Evolutionary conservation across 1,140 invertebrate genomes (phyloP), one percentile per base, ranked within the genome.

Genomic region (Euura lappo): DNA sequence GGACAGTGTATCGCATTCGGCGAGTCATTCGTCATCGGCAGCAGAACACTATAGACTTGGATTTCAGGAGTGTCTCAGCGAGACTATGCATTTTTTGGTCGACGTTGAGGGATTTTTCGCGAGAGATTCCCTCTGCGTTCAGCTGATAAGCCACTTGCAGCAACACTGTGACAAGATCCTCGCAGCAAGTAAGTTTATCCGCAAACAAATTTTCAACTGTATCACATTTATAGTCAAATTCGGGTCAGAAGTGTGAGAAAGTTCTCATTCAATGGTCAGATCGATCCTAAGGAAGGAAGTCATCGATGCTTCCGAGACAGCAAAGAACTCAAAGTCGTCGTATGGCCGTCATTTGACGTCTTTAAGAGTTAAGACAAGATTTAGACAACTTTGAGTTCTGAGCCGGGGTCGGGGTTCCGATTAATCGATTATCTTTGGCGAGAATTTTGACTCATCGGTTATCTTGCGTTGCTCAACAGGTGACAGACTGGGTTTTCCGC

Each of bases 41-140:
- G 85, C 89, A 8, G 91, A 93, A 65, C 90, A 93, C 70, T 96
- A 94, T 79, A 91, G 91, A 67, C 88, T 87, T 2, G 96, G 97
- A 2, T 98, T 94, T 87, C 94, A 96, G 83, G 96, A 98, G 83
- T 98, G 96, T 77, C 90, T 97, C 75, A 94, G 93, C 64, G 97
- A 99, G 83, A 92, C 93, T 0, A 93, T 98, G 86, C 91, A 96
- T 77, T 98, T 96, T 84, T 91, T 98, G 13, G 94, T 96, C 2
- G 96, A 98, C 78, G 91, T 93, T 1, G 94, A 97, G 81, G 95
- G 94, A 2, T 91, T 93, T 78, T 93, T 92, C 69, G 91, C 94
- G 0, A 91, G 91, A 2, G 96, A 98, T 80, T 90, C 93, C 0
- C 86, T 97, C 6, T 97, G 95, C 81, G 90, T 93, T 44, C 92